Evolutionary conservation across 2,113 vertebrate genomes (phyloP).

Genomic region (Brachyhypopomus gauderio): DNA sequence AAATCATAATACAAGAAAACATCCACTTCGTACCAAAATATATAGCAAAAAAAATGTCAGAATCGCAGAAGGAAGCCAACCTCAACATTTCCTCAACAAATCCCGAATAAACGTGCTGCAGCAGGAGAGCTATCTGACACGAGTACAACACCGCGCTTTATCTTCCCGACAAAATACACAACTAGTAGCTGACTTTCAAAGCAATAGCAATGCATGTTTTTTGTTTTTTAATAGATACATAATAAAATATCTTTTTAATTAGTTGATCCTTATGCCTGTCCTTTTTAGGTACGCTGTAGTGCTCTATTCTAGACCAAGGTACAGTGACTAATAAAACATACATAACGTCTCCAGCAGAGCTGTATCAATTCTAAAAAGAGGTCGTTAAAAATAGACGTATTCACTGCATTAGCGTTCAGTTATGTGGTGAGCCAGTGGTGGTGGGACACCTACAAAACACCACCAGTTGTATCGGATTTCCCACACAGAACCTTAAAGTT

Average conservation of each 20-base stretch:
- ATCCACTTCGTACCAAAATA: conserved; percentile 82
- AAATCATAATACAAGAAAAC: conserved; percentile 73
- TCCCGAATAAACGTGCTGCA: conserved; percentile 73
- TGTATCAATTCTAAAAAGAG: conserved; percentile 56
- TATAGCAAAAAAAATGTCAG: conserved; percentile 79
- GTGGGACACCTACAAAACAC: conserved; percentile 13
- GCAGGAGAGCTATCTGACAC: conserved; percentile 68
- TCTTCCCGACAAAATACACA: conserved; percentile 66
- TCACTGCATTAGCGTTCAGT: conserved; percentile 54
- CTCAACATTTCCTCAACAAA: conserved; percentile 73
- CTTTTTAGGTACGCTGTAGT: conserved; percentile 30
- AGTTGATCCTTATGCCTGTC: conserved; percentile 28
- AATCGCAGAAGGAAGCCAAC: conserved; percentile 70
- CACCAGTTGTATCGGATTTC: conserved; percentile 40
- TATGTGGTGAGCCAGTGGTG: conserved; percentile 40
- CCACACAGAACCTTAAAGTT: conserved; percentile 49
- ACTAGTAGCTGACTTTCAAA: conserved; percentile 69
- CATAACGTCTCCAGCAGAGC: conserved; percentile 19
- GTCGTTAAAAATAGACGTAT: conserved; percentile 72
- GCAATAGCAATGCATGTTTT: conserved; percentile 60
- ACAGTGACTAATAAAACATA: conserved; percentile 57
- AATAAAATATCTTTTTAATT: conserved; percentile 71
- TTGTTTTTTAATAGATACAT: conserved; percentile 55
- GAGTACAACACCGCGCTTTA: conserved; percentile 66
- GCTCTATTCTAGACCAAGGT: conserved; percentile 43